phyloP scores from a whole-genome alignment of 2,888 invertebrate species.

The Epistrophe grossulariae region DNA sequence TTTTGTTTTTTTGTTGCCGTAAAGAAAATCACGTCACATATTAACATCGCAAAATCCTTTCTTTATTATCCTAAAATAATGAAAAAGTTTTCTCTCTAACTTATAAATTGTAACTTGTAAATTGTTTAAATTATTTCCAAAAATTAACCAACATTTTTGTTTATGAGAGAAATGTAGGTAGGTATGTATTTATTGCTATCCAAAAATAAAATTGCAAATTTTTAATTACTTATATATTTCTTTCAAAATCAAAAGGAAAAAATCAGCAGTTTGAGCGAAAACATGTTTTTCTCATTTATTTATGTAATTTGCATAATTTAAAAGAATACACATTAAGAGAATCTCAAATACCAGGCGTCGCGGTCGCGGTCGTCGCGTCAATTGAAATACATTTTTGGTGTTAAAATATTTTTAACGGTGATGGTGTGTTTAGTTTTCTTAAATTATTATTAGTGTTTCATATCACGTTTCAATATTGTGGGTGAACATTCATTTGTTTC shows the following conservation, averaged over 20 bases:
- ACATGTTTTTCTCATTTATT: conserved; percentile 1
- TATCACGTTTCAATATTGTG: conserved; percentile 2
- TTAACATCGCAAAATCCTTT: neutral
- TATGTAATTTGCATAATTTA: neutral
- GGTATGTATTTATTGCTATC: neutral
- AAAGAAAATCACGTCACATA: conserved; percentile 2
- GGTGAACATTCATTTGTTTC: neutral
- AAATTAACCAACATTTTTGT: too few species aligned
- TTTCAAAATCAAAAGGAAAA: neutral
- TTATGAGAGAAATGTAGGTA: too few species aligned
- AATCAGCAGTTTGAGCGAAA: neutral
- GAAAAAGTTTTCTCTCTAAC: too few species aligned
- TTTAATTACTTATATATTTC: neutral
- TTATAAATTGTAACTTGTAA: too few species aligned
- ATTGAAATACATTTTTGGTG: neutral
- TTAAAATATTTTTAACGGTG: neutral
- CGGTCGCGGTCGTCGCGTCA: too few species aligned
- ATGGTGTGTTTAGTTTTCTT: neutral
- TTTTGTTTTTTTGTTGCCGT: neutral
- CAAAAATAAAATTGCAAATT: neutral
- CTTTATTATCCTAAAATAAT: too few species aligned
- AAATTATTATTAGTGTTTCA: conserved; percentile 9
- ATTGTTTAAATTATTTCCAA: too few species aligned
- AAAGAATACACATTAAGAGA: conserved; percentile 11
- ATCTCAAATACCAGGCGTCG: neutral